These are phyloP conservation scores for Pelodytes ibericus DNA, from an alignment of 2,797 vertebrate genomes.

Conservation along the genomic window DNA sequence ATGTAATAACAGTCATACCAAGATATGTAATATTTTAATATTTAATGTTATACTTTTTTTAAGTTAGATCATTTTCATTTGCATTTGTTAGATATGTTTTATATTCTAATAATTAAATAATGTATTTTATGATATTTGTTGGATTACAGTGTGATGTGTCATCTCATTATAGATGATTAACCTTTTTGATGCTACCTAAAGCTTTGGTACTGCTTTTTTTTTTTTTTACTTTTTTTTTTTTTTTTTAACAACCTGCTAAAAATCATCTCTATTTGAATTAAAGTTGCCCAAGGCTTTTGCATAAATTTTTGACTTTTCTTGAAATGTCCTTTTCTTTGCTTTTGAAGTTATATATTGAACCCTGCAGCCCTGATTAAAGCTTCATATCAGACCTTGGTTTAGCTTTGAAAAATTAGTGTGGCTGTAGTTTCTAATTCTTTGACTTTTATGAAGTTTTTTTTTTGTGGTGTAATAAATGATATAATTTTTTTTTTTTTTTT, in stretches of 20 bases:
- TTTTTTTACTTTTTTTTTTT: constrained; percentile 8
- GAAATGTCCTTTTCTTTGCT: constrained; percentile 16
- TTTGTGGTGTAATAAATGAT: background rate
- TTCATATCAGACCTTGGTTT: background rate
- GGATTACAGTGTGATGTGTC: background rate
- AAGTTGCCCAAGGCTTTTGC: constrained; percentile 31
- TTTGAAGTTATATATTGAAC: constrained; percentile 40
- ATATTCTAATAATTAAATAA: background rate
- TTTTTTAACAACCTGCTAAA: constrained; percentile 7
- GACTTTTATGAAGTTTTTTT: background rate
- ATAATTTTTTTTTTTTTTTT: too few relatives aligned
- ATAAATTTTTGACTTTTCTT: constrained; percentile 33
- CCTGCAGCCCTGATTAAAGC: constrained; percentile 17
- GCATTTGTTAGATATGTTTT: too few relatives aligned
- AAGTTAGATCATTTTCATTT: too few relatives aligned
- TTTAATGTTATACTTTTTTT: too few relatives aligned
- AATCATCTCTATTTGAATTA: constrained; percentile 14
- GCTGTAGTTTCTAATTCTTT: background rate
- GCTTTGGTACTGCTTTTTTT: background rate
- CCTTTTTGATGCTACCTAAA: background rate
- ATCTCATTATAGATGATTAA: background rate
- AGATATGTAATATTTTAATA: too few relatives aligned
- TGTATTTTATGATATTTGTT: background rate
- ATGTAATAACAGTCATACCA: too few relatives aligned
- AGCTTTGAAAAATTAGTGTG: constrained; percentile 1